A percentile compares a stretch with the other conserved stretches of the same genome.
These are phyloP conservation scores for Malurus cyaneus DNA, from an alignment of 2,113 vertebrate genomes.

Conservation along the genomic window DNA sequence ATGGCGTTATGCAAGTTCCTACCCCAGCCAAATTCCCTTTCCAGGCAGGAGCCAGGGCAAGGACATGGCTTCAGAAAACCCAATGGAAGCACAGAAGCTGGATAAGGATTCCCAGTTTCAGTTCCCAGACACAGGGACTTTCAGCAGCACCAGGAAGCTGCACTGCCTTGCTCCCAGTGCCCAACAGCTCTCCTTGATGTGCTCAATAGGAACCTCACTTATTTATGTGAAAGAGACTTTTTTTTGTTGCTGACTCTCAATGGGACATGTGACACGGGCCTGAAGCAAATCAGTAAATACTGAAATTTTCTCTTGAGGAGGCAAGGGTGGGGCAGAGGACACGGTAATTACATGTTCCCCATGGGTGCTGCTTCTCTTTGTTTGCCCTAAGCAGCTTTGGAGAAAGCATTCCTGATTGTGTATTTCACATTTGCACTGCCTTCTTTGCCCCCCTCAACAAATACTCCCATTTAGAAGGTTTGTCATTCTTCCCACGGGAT, in stretches of 20 bases:
- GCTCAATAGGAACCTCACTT: not conserved
- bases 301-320: constrained; percentile 38
- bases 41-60: not conserved
- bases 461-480: not conserved
- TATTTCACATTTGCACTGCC: not conserved
- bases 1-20: not conserved
- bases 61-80: not conserved
- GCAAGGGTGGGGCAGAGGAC: constrained; percentile 5
- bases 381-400: not conserved
- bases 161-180: not conserved
- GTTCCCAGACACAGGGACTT: not conserved
- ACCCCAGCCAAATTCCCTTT: not conserved
- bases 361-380: not conserved
- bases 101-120: not conserved
- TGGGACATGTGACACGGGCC: constrained; percentile 1
- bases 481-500: not conserved
- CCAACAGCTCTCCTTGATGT: not conserved
- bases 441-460: not conserved
- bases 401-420: not conserved
- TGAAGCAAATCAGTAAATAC: constrained; percentile 31
- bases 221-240: not conserved
- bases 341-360: constrained; percentile 20
- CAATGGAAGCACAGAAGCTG: not conserved
- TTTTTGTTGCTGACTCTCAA: not conserved
- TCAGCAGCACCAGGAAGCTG: not conserved